These are phyloP conservation scores for Trichogramma evanescens DNA, from an alignment of 2,888 invertebrate genomes.

Conservation along the genomic window DNA sequence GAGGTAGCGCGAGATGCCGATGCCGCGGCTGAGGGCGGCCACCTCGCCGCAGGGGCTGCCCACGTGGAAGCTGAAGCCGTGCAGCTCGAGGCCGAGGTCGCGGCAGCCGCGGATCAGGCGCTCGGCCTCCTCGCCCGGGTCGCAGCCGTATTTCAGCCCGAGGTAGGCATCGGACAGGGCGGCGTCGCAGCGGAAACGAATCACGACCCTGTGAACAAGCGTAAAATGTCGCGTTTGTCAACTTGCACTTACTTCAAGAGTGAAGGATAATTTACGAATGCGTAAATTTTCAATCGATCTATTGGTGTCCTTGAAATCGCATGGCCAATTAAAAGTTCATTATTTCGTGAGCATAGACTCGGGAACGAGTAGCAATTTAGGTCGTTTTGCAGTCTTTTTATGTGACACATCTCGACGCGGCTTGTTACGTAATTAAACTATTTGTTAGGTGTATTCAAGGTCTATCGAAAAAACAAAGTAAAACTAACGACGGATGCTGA, in stretches of 20 bases:
- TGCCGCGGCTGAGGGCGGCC: slow-evolving; percentile 51
- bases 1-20: slow-evolving; percentile 48
- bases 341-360: too few species aligned
- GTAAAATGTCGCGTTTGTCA: not conserved
- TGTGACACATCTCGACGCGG: too few species aligned
- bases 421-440: too few species aligned
- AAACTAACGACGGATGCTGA: too few species aligned
- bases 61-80: slow-evolving; percentile 42
- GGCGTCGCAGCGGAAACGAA: slow-evolving; percentile 36
- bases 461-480: too few species aligned
- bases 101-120: slow-evolving; percentile 32
- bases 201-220: slow-evolving; percentile 28
- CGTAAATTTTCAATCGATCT: too few species aligned
- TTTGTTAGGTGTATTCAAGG: too few species aligned
- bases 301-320: too few species aligned
- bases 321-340: too few species aligned
- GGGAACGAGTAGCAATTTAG: too few species aligned
- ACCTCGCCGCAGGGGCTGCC: slow-evolving; percentile 44
- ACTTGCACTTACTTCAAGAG: not conserved
- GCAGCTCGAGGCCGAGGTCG: slow-evolving; percentile 32
- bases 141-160: slow-evolving; percentile 39
- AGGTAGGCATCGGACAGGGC: slow-evolving; percentile 22
- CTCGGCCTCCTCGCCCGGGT: slow-evolving; percentile 31
- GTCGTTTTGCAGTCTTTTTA: too few species aligned
- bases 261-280: not conserved